Evolutionary conservation across 1,140 invertebrate species (phyloP).

Genomic region (Campoletis sonorensis): DNA sequence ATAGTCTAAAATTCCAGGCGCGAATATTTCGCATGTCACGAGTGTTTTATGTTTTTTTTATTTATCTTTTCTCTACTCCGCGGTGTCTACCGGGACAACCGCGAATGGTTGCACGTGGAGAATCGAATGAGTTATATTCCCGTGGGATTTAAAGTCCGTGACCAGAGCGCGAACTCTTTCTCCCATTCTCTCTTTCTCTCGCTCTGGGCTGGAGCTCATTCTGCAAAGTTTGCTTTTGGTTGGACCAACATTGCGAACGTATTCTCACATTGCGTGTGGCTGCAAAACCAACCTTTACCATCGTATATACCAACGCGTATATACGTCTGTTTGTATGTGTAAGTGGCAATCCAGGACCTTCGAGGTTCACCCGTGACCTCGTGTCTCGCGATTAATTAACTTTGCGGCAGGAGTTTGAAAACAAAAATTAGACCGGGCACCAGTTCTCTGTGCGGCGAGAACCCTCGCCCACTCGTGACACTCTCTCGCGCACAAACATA

Average conservation of each 20-base stretch:
- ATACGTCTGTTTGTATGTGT: neutral
- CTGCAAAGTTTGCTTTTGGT: constrained; percentile 8
- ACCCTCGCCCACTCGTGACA: neutral
- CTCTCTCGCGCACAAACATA: neutral
- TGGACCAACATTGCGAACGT: neutral
- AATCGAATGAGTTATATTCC: constrained; percentile 46
- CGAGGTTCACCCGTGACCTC: constrained; percentile 29
- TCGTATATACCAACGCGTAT: too few species aligned
- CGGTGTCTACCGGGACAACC: constrained; percentile 30
- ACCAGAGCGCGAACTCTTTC: constrained; percentile 10
- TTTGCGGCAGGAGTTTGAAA: constrained; percentile 41
- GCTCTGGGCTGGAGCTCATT: neutral
- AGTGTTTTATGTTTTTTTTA: constrained; percentile 34
- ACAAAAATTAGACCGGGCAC: constrained; percentile 37
- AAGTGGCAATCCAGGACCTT: constrained; percentile 4
- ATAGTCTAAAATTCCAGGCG: constrained; percentile 26
- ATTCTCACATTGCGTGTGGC: constrained; percentile 23
- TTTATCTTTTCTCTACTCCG: constrained; percentile 2
- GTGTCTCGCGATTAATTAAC: constrained; percentile 44
- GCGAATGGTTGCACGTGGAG: constrained; percentile 24
- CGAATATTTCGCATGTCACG: constrained; percentile 34
- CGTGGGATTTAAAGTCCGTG: constrained; percentile 45
- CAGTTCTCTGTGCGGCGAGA: constrained; percentile 2
- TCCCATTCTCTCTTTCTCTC: neutral
- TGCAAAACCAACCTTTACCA: neutral